Evolutionary conservation across 2,113 vertebrate genomes (phyloP).

Genomic region (Tenebrosternarchus preto): DNA sequence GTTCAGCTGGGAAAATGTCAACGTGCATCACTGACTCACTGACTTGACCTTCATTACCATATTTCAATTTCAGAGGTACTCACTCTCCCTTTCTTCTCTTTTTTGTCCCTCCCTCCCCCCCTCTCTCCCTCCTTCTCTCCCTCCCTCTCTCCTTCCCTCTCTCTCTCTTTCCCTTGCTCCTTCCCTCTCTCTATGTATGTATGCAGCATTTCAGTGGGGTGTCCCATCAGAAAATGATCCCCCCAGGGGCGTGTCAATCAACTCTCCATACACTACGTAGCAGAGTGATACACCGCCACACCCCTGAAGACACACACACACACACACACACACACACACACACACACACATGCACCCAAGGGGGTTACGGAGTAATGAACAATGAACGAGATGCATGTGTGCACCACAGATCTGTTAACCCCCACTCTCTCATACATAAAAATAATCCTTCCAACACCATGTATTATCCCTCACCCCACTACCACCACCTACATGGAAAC

Average conservation of each 20-base stretch:
- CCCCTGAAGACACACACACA: constrained; percentile 1
- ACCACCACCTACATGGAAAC: constrained; percentile 4
- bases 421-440: constrained; percentile 21
- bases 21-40: not conserved
- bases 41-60: constrained; percentile 42
- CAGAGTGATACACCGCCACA: constrained; percentile 4
- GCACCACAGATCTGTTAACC: constrained; percentile 30
- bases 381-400: constrained; percentile 37
- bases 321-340: constrained; percentile 31
- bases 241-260: constrained; percentile 50
- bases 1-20: constrained; percentile 37
- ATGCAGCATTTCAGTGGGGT: constrained; percentile 29
- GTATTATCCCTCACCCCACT: not conserved
- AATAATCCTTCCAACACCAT: not conserved
- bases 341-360: constrained; percentile 19
- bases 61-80: constrained; percentile 32
- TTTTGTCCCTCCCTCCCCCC: not conserved
- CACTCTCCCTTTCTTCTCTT: not conserved
- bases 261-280: constrained; percentile 29
- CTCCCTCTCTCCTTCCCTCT: not conserved
- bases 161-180: too few relatives aligned
- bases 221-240: constrained; percentile 41
- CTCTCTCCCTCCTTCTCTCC: not conserved
- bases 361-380: constrained; percentile 36
- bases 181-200: not conserved